phyloP scores from a whole-genome alignment of 2,797 vertebrate genomes.

The Sparus aurata region DNA sequence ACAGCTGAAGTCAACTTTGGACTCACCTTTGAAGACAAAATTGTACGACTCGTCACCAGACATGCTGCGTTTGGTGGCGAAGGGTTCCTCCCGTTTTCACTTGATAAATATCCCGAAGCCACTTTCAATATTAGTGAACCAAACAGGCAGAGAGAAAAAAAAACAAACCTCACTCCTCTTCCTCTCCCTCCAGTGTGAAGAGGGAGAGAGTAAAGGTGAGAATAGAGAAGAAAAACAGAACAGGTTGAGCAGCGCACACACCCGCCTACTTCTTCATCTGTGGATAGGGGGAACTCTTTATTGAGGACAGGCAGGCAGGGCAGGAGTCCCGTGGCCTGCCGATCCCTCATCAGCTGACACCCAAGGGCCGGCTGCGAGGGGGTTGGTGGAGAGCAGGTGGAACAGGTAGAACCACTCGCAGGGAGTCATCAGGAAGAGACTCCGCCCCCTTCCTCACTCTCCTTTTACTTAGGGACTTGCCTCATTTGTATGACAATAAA shows the following conservation, averaged over 20 bases:
- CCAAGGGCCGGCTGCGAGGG: slow-evolving; percentile 39
- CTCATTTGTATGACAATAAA: slow-evolving; percentile 53
- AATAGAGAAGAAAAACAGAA: slow-evolving; percentile 43
- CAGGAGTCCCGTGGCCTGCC: slow-evolving; percentile 45
- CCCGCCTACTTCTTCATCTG: slow-evolving; percentile 50
- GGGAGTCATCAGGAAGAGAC: slow-evolving; percentile 45
- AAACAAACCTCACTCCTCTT: slow-evolving; percentile 29
- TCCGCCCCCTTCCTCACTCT: slow-evolving; percentile 60
- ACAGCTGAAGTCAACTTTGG: slow-evolving; percentile 27
- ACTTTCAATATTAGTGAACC: slow-evolving; percentile 39
- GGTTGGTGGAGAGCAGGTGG: slow-evolving; percentile 76
- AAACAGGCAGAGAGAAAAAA: slow-evolving; percentile 6
- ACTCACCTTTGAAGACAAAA: slow-evolving; percentile 90
- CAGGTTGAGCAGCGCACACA: slow-evolving; percentile 53
- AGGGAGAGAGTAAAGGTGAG: slow-evolving; percentile 49
- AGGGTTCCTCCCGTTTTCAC: slow-evolving; percentile 20
- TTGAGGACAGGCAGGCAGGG: slow-evolving; percentile 39
- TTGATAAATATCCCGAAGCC: slow-evolving; percentile 54
- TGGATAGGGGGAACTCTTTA: slow-evolving; percentile 43
- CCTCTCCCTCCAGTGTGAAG: slow-evolving; percentile 37
- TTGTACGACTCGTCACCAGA: slow-evolving; percentile 86
- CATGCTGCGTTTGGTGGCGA: slow-evolving; percentile 72
- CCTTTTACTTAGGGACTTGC: slow-evolving; percentile 27
- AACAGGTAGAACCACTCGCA: slow-evolving; percentile 85
- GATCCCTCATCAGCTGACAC: slow-evolving; percentile 76